Base-by-base conservation (phyloP, 1,140 invertebrate species). In the Nasonia vitripennis region DNA sequence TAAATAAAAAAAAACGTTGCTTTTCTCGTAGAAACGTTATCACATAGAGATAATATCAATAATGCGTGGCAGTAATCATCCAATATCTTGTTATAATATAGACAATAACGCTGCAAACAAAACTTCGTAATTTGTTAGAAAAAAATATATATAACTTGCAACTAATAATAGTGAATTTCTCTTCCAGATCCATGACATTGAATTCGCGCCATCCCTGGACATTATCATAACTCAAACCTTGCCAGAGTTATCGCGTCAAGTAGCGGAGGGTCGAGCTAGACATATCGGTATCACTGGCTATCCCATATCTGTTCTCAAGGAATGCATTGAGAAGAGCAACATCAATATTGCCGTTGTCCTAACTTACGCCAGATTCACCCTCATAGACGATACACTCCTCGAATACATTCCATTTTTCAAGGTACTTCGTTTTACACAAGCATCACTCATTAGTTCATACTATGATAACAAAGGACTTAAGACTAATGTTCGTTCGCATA, bases 281-380 rank as follows among this genome's bases (percentile, higher is more conserved):
- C 96, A 95, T 90, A 98, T 99, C 87, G 98, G 98, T 1, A 94
- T 98, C 17, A 98, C 97, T 1, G 98, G 97, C 1, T 99, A 99
- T 93, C 96, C 97, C 2, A 91, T 99, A 4, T 94, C 95, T 0
- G 92, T 95, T 41, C 93, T 99, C 85, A 96, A 96, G 91, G 95
- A 97, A 88, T 95, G 96, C 78, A 92, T 98, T 1, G 95, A 96
- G 82, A 95, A 93, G 87, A 96, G 95, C 78, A 93, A 94, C 10
- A 94, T 97, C 0, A 94, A 95, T 86, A 96, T 97, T 82, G 95
- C 97, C 75, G 94, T 95, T 1, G 92, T 99, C 34, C 92, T 99
- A 6, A 96, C 95, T 10, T 99, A 99, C 89, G 94, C 96, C 20
- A 95, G 97, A 86, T 95, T 96, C 6, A 97, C 96, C 17, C 93